These are phyloP conservation scores for Temnothorax curvispinosus DNA, from an alignment of 1,140 invertebrate genomes.

Conservation along the genomic window DNA sequence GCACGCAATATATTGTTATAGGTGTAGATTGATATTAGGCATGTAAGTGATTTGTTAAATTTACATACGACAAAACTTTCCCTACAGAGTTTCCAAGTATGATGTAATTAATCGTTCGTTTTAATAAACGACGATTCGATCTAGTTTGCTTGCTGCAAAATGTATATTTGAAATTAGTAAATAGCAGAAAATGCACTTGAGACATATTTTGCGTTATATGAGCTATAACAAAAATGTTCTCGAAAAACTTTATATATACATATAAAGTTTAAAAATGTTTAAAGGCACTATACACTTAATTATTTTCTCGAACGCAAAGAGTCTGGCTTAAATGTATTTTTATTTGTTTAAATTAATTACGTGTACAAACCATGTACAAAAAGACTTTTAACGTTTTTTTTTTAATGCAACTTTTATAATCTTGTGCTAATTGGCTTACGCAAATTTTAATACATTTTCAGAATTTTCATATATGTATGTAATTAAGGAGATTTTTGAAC, in stretches of 20 bases:
- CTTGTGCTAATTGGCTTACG: neutral
- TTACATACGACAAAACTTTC: conserved; percentile 1
- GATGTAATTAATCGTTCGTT: conserved; percentile 6
- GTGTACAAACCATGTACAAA: neutral
- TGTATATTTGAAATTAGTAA: conserved; percentile 29
- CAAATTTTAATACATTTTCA: conserved; percentile 14
- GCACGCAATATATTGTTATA: conserved; percentile 9
- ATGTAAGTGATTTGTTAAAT: conserved; percentile 29
- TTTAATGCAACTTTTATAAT: neutral
- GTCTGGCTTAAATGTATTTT: conserved; percentile 6
- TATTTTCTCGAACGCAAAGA: neutral
- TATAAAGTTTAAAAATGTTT: conserved; percentile 8
- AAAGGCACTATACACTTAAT: conserved; percentile 30
- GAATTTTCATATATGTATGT: neutral
- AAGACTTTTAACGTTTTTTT: neutral
- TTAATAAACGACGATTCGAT: conserved; percentile 6
- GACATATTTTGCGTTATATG: conserved; percentile 3
- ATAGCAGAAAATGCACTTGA: conserved; percentile 18
- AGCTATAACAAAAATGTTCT: conserved; percentile 5
- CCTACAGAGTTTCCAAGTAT: conserved; percentile 17
- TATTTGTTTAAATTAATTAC: neutral
- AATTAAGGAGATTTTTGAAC: neutral
- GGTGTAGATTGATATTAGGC: conserved; percentile 18
- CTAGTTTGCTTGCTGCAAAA: neutral
- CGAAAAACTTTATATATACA: neutral